Conservation (phyloP, 1,140 invertebrate species). For the Paraescarpia echinospica region DNA sequence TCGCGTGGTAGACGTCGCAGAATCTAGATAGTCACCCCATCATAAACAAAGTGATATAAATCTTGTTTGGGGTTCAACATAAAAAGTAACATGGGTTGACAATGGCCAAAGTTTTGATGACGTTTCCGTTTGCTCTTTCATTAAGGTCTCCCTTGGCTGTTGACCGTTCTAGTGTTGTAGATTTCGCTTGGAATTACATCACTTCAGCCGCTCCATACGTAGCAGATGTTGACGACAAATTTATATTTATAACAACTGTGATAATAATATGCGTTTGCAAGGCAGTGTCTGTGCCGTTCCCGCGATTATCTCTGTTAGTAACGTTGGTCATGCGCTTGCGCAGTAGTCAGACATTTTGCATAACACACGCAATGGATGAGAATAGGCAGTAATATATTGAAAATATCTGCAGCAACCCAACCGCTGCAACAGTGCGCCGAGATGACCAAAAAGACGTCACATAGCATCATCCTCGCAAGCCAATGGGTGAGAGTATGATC, state of each 20-base stretch:
- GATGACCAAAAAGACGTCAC: constrained; percentile 18
- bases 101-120: constrained; percentile 19
- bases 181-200: neutral
- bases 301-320: too few species aligned
- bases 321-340: too few species aligned
- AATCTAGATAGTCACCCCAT: neutral
- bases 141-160: neutral
- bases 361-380: constrained; percentile 9
- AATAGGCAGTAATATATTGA: constrained; percentile 20
- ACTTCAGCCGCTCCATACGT: too few species aligned
- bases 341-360: neutral
- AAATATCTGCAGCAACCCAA: constrained; percentile 22
- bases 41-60: constrained; percentile 17
- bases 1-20: constrained; percentile 14
- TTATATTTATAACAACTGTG: too few species aligned
- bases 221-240: neutral
- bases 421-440: too few species aligned
- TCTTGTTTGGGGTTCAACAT: constrained; percentile 16
- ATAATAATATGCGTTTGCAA: too few species aligned
- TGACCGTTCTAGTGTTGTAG: too few species aligned
- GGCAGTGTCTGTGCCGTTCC: too few species aligned
- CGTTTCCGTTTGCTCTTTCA: constrained; percentile 7
- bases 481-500: too few species aligned
- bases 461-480: too few species aligned
- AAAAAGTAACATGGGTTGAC: constrained; percentile 2